phyloP scores from a whole-genome alignment of 2,888 invertebrate genomes.

The Hipparchia semele region DNA sequence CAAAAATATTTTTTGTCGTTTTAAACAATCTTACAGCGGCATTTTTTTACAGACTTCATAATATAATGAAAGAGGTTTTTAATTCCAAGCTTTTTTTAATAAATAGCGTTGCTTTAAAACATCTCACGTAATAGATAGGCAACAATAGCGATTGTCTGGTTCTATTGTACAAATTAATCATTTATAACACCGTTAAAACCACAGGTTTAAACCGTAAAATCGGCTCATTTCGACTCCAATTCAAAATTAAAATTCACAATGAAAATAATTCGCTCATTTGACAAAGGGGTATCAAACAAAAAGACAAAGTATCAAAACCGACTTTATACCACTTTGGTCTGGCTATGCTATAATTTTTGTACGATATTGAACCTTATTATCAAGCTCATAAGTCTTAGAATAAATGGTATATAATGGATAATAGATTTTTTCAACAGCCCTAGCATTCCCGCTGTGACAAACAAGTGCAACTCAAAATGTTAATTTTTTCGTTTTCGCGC shows the following conservation, averaged over 20 bases:
- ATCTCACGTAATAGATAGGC: background rate
- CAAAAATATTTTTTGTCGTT: background rate
- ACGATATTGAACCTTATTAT: conserved; percentile 7
- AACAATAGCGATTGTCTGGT: conserved; percentile 21
- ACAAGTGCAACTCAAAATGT: conserved; percentile 50
- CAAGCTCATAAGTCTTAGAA: background rate
- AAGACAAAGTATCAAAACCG: conserved; percentile 4
- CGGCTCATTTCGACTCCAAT: conserved; percentile 36
- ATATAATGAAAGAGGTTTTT: background rate
- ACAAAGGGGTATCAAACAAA: conserved; percentile 48
- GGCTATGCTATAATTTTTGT: background rate
- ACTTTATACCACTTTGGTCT: conserved; percentile 1
- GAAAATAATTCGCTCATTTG: conserved; percentile 49
- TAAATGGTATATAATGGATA: too few species aligned
- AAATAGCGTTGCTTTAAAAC: background rate
- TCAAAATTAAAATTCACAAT: conserved; percentile 36
- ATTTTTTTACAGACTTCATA: background rate
- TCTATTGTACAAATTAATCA: conserved; percentile 29
- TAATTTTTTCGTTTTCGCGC: conserved; percentile 53
- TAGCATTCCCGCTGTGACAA: conserved; percentile 50
- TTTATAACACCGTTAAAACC: conserved; percentile 29
- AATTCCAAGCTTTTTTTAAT: background rate
- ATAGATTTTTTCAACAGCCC: background rate
- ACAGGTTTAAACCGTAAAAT: conserved; percentile 41
- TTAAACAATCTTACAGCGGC: background rate